Evolutionary conservation across 2,113 vertebrate species (phyloP), one percentile per base, ranked within the genome.

Genomic region (Oostethus manadensis): DNA sequence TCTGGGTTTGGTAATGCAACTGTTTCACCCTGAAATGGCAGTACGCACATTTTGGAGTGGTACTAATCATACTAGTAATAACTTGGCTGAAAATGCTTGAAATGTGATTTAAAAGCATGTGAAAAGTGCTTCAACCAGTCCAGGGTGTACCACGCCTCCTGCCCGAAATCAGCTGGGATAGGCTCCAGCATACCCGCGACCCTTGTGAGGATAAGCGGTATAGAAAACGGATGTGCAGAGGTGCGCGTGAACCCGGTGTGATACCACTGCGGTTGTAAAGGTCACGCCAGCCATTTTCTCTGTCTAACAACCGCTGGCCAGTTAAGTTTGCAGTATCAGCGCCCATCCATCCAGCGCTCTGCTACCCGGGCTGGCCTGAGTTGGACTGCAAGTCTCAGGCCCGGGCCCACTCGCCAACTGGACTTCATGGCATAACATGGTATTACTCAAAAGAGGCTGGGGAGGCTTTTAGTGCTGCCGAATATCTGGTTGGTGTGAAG

Each of bases 351-450:
- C 13, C 13, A 15, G 15, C 13, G 21, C 7, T 23, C 48, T 57
- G 60, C 64, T 56, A 63, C 62, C 65, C 70, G 63, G 48, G 66
- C 74, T 62, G 61, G 63, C 64, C 70, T 78, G 62, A 58, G 51
- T 66, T 72, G 17, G 61, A 70, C 73, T 80, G 58, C 54, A 77
- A 71, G 71, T 60, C 22, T 48, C 65, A 67, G 79, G 77, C 80
- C 65, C 59, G 66, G 77, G 81, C 76, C 81, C 75, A 79, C 75
- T 60, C 71, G 69, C 70, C 14, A 82, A 77, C 69, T 51, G 40
- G 76, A 62, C 79, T 77, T 61, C 72, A 73, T 86, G 84, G 79
- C 82, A 83, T 84, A 86, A 86, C 64, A 73, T 56, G 62, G 72
- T 73, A 82, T 82, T 84, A 84, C 81, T 78, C 64, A 33, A 75